Percentiles rank a stretch among this genome's conserved stretches.
Conservation (phyloP, 2,888 invertebrate species). For the Melipona beecheii region DNA sequence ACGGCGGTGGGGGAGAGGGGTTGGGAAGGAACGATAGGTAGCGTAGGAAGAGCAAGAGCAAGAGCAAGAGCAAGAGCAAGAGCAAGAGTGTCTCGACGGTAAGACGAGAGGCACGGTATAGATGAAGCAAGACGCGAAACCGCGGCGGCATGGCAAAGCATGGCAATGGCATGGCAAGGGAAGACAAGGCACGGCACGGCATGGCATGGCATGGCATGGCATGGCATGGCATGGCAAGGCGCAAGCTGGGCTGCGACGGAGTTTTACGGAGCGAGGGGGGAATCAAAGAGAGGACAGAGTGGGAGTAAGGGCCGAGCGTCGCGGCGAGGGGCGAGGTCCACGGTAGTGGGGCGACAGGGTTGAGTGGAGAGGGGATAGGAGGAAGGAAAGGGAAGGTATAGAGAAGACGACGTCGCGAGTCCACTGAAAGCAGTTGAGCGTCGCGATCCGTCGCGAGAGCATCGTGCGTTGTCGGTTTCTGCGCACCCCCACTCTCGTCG, state of each 20-base stretch:
- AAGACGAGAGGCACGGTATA: conserved; percentile 25
- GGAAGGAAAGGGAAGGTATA: conserved; percentile 11
- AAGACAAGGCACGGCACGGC: conserved; percentile 2
- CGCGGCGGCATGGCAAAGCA: conserved; percentile 39
- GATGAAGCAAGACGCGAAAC: conserved; percentile 39
- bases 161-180: conserved; percentile 31
- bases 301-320: conserved; percentile 59
- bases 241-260: conserved; percentile 45
- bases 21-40: conserved; percentile 50
- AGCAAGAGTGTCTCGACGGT: conserved; percentile 18
- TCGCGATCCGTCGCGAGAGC: conserved; percentile 76
- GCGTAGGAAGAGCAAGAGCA: conserved; percentile 35
- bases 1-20: conserved; percentile 1
- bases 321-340: conserved; percentile 54
- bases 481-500: conserved; percentile 20
- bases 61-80: conserved; percentile 31
- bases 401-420: conserved; percentile 75
- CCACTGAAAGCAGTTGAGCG: conserved; percentile 80
- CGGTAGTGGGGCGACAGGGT: not conserved
- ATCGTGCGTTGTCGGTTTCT: conserved; percentile 56
- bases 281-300: conserved; percentile 31
- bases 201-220: not conserved
- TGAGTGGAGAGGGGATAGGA: not conserved
- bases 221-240: conserved; percentile 43
- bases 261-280: conserved; percentile 23